Base-by-base conservation (phyloP, 1,140 invertebrate species). In the Nixonia krombeini region DNA sequence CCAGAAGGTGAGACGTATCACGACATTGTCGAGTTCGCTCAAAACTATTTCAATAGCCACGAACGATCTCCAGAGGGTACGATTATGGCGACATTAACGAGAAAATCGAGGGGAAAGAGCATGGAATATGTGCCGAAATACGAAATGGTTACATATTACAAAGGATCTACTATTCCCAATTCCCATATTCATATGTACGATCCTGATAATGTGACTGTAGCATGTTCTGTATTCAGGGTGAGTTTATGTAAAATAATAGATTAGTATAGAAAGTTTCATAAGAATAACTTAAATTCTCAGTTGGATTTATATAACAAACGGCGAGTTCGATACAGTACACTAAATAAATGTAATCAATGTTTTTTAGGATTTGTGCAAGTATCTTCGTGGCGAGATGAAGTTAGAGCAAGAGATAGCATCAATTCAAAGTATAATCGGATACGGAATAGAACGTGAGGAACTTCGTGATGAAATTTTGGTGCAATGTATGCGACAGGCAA, bases 101-200 rank as follows among this genome's bases (percentile, higher is more conserved):
- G 94, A 70, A 94, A 94, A 79, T 87, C 86, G 0, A 83, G 89
- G 15, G 88, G 87, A 29, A 94, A 94, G 62, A 90, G 89, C 25
- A 87, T 90, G 62, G 94, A 96, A 77, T 86, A 92, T 44, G 87
- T 96, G 18, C 92, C 93, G 0, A 96, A 96, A 75, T 92, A 94
- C 73, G 95, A 98, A 80, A 97, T 99, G 94, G 90, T 97, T 0
- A 91, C 90, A 0, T 97, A 92, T 83, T 94, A 93, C 66, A 94
- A 95, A 79, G 92, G 90, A 17, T 93, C 91, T 45, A 90, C 91
- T 29, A 98, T 98, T 72, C 93, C 95, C 0, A 96, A 93, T 51
- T 97, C 96, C 0, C 96, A 98, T 82, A 93, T 97, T 75, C 94
- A 96, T 73, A 90, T 99, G 86, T 96, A 96, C 81, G 96, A 98